phyloP scores from a whole-genome alignment of 2,888 invertebrate genomes.

The Rosalia funebris region DNA sequence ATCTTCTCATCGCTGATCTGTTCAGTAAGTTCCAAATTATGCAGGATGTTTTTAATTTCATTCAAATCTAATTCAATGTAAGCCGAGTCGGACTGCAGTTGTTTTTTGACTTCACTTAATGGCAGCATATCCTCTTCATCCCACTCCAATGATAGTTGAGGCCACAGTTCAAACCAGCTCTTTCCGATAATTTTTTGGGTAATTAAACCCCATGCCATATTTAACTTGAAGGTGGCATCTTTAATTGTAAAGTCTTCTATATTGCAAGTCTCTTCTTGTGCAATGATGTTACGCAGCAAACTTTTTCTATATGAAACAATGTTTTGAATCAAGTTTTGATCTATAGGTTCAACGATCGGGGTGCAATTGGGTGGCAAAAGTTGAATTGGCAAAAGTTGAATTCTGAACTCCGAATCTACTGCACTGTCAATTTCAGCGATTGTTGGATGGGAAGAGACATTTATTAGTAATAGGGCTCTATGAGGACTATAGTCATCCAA shows the following conservation, averaged over 20 bases:
- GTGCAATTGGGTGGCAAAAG: conserved; percentile 19
- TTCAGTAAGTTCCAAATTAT: neutral
- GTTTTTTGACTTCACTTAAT: neutral
- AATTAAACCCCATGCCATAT: neutral
- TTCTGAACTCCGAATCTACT: conserved; percentile 20
- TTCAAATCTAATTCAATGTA: too few relatives aligned
- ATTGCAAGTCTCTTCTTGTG: conserved; percentile 1
- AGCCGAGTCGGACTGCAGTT: too few relatives aligned
- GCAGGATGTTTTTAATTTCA: too few relatives aligned
- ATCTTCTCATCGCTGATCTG: neutral
- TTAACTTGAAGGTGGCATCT: too few relatives aligned
- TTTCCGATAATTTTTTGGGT: neutral
- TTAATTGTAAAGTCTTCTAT: neutral
- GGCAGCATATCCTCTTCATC: neutral
- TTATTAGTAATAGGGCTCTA: conserved; percentile 10
- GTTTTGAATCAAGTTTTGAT: conserved; percentile 2
- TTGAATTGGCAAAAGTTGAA: conserved; percentile 22
- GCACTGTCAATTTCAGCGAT: neutral
- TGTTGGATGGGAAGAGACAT: conserved; percentile 13
- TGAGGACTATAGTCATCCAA: conserved; percentile 19
- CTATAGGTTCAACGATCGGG: neutral
- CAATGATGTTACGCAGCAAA: neutral
- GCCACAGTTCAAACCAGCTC: neutral
- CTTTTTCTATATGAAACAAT: conserved; percentile 4
- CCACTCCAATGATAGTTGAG: conserved; percentile 3